Base-by-base conservation (phyloP, 2,797 vertebrate genomes). In the Synanceia verrucosa region DNA sequence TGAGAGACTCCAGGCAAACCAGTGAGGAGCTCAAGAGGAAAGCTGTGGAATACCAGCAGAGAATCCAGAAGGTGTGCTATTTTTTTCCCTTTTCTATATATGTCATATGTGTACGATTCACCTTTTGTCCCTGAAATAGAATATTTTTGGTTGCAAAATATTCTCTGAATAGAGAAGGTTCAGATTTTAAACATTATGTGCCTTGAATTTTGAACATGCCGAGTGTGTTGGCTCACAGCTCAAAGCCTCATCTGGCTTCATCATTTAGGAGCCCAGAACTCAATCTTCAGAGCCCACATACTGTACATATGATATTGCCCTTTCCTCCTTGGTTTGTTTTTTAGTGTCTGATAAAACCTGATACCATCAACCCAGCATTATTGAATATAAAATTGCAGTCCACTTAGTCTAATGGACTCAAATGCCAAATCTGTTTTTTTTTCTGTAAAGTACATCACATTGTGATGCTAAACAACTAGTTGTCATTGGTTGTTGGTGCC, bases 1-100 rank as follows among this genome's bases (percentile, higher is more conserved):
- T 99, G 58, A 91, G 96, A 76, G 98, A 99, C 86, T 99, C 98
- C 16, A 94, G 97, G 55, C 94, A 95, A 46, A 97, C 96, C 0
- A 96, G 97, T 0, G 98, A 99, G 60, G 98, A 99, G 1, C 97
- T 98, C 80, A 99, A 98, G 87, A 94, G 97, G 78, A 99, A 99
- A 93, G 96, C 97, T 13, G 94, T 95, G 4, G 98, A 99, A 21
- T 97, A 97, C 86, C 97, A 99, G 82, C 97, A 97, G 87, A 97
- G 95, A 82, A 95, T 99, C 72, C 94, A 97, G 89, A 99, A 98
- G 97, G 98, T 93, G 69, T 9, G 26, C 50, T 37, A 0, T 18
- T n/a, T 41, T 6, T n/a, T n/a, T n/a, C n/a, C n/a, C n/a, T n/a
- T n/a, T n/a, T n/a, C n/a, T n/a, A n/a, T n/a, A n/a, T n/a, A n/a